Evolutionary conservation across 2,797 vertebrate species (phyloP).

Genomic region (Pelodytes ibericus): DNA sequence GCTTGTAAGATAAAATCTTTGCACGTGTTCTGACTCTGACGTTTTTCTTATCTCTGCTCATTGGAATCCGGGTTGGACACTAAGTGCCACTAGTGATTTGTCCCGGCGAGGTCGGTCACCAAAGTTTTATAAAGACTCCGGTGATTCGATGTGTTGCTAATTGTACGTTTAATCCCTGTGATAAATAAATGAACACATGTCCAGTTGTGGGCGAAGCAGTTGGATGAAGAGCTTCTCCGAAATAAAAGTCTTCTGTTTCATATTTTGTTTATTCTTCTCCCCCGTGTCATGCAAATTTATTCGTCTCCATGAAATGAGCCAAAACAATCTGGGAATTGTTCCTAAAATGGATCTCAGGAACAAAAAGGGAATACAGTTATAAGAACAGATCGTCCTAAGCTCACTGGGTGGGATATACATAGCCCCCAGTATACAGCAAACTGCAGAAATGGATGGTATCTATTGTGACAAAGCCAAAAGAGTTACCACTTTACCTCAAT

Average conservation of each 20-base stretch:
- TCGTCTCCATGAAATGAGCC: background rate
- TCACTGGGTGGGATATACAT: background rate
- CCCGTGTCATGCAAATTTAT: background rate
- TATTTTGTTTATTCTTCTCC: too few species aligned
- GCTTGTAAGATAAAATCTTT: conserved; percentile 37
- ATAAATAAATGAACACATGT: background rate
- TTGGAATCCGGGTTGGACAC: too few species aligned
- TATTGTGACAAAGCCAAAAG: too few species aligned
- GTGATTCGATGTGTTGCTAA: background rate
- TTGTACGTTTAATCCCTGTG: background rate
- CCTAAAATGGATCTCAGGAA: background rate
- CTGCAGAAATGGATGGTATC: too few species aligned
- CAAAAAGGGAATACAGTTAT: background rate
- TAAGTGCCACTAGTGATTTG: too few species aligned
- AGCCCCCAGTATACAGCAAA: too few species aligned
- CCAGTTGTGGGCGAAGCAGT: background rate
- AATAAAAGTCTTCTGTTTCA: background rate
- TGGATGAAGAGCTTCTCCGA: background rate
- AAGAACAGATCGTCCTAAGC: background rate
- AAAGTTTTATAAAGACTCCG: background rate
- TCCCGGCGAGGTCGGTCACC: background rate
- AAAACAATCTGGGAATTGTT: background rate
- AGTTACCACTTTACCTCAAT: too few species aligned
- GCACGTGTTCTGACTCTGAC: conserved; percentile 28
- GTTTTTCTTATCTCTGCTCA: background rate